These are phyloP conservation scores for Thymallus thymallus DNA, from an alignment of 2,113 vertebrate genomes.

Conservation along the genomic window DNA sequence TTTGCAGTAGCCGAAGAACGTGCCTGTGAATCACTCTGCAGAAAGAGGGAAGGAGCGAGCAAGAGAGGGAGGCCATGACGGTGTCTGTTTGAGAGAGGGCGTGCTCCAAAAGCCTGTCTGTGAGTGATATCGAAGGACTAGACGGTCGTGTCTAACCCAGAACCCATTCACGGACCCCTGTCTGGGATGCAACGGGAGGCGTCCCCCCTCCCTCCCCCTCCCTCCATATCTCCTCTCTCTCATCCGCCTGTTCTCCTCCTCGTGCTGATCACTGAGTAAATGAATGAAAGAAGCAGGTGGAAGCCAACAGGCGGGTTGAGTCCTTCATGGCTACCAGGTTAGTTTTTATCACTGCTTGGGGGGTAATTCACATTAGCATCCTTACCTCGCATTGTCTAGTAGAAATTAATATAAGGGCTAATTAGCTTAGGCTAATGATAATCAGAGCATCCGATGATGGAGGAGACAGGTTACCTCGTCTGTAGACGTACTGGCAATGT, in stretches of 20 bases:
- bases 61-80: not conserved
- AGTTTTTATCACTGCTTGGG: slow-evolving; percentile 60
- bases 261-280: slow-evolving; percentile 39
- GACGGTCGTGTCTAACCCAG: slow-evolving; percentile 2
- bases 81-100: not conserved
- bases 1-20: slow-evolving; percentile 12
- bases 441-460: not conserved
- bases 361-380: not conserved
- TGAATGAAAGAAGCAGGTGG: slow-evolving; percentile 81
- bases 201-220: not conserved
- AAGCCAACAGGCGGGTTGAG: slow-evolving; percentile 62
- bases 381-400: not conserved
- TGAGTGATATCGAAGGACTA: not conserved
- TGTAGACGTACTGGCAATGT: not conserved
- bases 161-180: slow-evolving; percentile 1
- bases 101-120: not conserved
- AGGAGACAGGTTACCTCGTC: not conserved
- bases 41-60: slow-evolving; percentile 9
- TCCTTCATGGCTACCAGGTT: slow-evolving; percentile 89
- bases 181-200: slow-evolving; percentile 11
- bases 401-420: not conserved
- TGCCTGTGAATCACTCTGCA: slow-evolving; percentile 16
- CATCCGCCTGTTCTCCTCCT: slow-evolving; percentile 32
- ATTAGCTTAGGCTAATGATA: not conserved
- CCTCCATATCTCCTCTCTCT: no score